Base-by-base conservation (phyloP, 1,140 invertebrate genomes). In the Drosophila jambulina region DNA sequence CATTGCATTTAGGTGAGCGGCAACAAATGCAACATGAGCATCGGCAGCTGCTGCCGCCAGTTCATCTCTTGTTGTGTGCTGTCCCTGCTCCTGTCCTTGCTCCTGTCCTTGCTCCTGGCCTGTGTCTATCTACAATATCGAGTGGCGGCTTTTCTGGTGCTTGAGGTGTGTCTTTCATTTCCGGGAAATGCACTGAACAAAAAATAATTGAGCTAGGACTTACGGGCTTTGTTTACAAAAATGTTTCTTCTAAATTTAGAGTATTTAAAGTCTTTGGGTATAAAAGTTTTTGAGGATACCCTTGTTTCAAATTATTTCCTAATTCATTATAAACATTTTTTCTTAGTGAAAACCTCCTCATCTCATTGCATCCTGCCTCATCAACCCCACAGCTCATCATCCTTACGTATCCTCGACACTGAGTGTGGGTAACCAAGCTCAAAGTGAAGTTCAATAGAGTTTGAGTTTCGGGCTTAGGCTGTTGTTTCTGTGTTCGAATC, bases 131-230 rank as follows among this genome's bases (percentile, higher is more conserved):
- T 51, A 34, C 21, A 38, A 25, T 56, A 71, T 87, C 64, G 68
- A 84, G 72, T 75, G 65, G 63, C 78, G 67, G 80, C 79, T 79
- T 61, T 83, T 82, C 83, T 72, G 72, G 32, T 60, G 77, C 80
- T 87, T 75, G 65, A 90, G 84, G 84, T 88, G 78, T 80, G 58
- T 51, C 61, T 82, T 72, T 53, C 59, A 68, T 42, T 40, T 48
- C 56, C 56, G 36, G 40, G 23, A 34, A 40, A 21, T 43, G 58
- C 56, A 36, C 40, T 58, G 4, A 4, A 38, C 42, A 21, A 34
- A 63, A 45, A 23, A 17, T 9, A 36, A 10, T 54, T 17, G 17
- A n/a, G n/a, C n/a, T n/a, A n/a, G n/a, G n/a, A n/a, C n/a, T n/a
- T n/a, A n/a, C n/a, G n/a, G n/a, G n/a, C n/a, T n/a, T n/a, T n/a